Evolutionary conservation across 1,140 invertebrate genomes (phyloP).

Genomic region (Procambarus clarkii): DNA sequence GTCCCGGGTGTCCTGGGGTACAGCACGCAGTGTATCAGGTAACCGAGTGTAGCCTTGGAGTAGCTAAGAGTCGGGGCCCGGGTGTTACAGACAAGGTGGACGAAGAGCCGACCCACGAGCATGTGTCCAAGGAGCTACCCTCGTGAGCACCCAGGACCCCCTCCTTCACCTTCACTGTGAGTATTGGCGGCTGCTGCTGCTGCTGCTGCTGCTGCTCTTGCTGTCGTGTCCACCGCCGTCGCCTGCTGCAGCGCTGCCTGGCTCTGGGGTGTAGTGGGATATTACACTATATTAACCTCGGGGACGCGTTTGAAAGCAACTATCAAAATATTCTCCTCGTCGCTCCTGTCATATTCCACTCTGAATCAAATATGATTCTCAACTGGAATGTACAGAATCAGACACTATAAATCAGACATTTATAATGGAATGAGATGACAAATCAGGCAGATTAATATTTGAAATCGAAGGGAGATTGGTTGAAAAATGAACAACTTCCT

Average conservation of each 20-base stretch:
- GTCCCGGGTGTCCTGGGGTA: not conserved
- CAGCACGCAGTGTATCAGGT: not conserved
- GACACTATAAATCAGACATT: not conserved
- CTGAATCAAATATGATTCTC: too few relatives aligned
- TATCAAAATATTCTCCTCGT: not conserved
- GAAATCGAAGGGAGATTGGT: not conserved
- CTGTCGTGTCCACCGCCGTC: not conserved
- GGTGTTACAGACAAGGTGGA: constrained; percentile 68
- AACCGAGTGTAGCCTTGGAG: not conserved
- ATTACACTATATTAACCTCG: too few relatives aligned
- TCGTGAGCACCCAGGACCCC: constrained; percentile 36
- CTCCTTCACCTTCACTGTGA: constrained; percentile 33
- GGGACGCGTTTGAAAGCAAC: too few relatives aligned
- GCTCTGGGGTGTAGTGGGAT: not conserved
- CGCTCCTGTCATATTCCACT: not conserved
- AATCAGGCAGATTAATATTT: not conserved
- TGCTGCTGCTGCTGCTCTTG: constrained; percentile 10
- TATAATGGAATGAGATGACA: not conserved
- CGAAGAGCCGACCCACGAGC: constrained; percentile 50
- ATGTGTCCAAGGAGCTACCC: constrained; percentile 59
- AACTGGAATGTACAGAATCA: not conserved
- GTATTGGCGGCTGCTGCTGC: constrained; percentile 34
- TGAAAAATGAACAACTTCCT: not conserved
- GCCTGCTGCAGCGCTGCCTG: not conserved
- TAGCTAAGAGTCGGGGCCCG: constrained; percentile 55